Conservation (phyloP, 2,113 vertebrate genomes). For the Bubo bubo region DNA sequence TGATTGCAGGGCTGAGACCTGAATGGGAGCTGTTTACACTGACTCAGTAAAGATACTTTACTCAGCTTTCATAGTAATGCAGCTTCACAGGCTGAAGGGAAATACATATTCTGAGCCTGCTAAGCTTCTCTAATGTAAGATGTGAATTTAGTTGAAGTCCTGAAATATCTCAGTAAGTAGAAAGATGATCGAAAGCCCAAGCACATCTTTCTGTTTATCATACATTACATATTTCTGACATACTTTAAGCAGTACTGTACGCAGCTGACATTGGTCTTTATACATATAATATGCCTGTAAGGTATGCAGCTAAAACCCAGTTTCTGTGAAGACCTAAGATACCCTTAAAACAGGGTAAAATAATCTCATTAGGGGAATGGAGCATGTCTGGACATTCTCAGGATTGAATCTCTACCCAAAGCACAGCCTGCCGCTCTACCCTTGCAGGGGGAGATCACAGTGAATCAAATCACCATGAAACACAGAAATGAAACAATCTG, state of each 20-base stretch:
- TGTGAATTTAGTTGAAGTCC: slow-evolving; percentile 31
- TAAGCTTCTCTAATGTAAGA: slow-evolving; percentile 68
- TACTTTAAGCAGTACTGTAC: background rate
- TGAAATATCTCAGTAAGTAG: slow-evolving; percentile 25
- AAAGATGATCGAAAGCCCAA: background rate
- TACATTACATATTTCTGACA: background rate
- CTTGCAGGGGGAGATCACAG: background rate
- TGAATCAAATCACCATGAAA: background rate
- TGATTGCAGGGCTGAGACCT: background rate
- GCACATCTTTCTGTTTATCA: background rate
- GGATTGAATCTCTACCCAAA: background rate
- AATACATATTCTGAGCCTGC: slow-evolving; percentile 57
- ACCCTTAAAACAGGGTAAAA: slow-evolving; percentile 11
- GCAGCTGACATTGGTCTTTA: background rate
- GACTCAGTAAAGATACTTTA: slow-evolving; percentile 40
- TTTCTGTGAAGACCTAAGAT: background rate
- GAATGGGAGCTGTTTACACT: slow-evolving; percentile 22
- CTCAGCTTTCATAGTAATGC: slow-evolving; percentile 42
- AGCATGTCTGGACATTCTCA: background rate
- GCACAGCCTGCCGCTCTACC: background rate
- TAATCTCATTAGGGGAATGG: slow-evolving; percentile 30
- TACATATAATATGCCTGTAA: background rate
- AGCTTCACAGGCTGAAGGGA: slow-evolving; percentile 62
- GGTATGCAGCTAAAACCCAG: background rate
- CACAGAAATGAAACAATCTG: background rate